phyloP scores from a whole-genome alignment of 1,140 invertebrate genomes.

The Neotoxoptera formosana region DNA sequence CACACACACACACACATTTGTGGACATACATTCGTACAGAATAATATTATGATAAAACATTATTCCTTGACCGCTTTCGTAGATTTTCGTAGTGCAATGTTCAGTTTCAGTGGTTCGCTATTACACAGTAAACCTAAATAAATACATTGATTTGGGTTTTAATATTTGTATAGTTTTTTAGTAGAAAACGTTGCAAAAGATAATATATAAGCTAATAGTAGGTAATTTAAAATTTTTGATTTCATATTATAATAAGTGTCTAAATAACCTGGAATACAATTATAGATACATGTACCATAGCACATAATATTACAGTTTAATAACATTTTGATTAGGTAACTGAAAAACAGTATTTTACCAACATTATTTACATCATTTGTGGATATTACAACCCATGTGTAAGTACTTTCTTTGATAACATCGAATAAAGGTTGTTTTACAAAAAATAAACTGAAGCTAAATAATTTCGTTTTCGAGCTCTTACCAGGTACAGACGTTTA shows the following conservation, averaged over 20 bases:
- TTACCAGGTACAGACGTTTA: background rate
- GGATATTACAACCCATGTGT: background rate
- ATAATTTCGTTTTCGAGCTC: background rate
- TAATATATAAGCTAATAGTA: too few relatives aligned
- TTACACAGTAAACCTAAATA: background rate
- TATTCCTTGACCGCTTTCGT: background rate
- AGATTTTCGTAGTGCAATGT: background rate
- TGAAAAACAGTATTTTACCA: background rate
- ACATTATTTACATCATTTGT: background rate
- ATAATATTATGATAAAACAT: background rate
- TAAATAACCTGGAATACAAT: too few relatives aligned
- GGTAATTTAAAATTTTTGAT: too few relatives aligned
- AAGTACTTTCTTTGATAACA: background rate
- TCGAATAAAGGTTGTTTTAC: background rate
- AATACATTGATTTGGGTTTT: background rate
- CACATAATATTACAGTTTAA: background rate
- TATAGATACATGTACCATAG: background rate
- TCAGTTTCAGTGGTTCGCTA: background rate
- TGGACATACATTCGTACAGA: background rate
- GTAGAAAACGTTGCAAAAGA: too few relatives aligned
- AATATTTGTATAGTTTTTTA: too few relatives aligned
- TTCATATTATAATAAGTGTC: too few relatives aligned
- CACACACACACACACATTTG: background rate
- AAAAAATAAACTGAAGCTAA: background rate
- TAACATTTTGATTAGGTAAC: background rate